Percentiles rank a stretch among this genome's conserved stretches.
Conservation (phyloP, 2,888 invertebrate species). For the Dione juno region DNA sequence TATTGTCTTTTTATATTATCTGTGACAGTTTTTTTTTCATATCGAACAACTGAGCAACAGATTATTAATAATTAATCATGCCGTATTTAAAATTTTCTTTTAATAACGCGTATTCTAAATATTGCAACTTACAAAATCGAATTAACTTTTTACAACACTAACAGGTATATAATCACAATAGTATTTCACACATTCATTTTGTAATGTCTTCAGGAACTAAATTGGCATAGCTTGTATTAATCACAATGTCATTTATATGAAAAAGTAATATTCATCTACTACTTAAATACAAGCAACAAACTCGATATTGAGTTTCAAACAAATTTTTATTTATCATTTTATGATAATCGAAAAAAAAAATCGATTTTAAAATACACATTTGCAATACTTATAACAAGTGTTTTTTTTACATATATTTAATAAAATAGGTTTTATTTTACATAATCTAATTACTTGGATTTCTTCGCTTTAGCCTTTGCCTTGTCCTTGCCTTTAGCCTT, state of each 20-base stretch:
- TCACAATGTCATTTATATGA: neutral
- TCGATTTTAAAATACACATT: neutral
- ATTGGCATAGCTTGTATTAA: neutral
- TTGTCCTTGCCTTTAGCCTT: slow-evolving; percentile 69
- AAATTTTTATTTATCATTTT: neutral
- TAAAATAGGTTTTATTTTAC: neutral
- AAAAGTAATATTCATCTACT: neutral
- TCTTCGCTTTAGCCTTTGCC: slow-evolving; percentile 69
- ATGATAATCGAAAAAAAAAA: slow-evolving; percentile 7
- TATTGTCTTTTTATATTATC: neutral
- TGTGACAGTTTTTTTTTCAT: neutral
- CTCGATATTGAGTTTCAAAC: neutral
- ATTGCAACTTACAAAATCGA: too few species aligned
- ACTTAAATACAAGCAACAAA: neutral
- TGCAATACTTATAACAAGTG: neutral
- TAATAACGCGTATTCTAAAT: too few species aligned
- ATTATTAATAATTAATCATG: too few species aligned
- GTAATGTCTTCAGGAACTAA: neutral
- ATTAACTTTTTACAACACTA: neutral
- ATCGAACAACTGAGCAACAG: too few species aligned
- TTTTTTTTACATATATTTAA: neutral
- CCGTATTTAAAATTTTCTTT: too few species aligned
- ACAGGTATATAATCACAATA: neutral
- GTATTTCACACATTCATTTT: neutral
- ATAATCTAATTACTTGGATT: slow-evolving; percentile 59